These are phyloP conservation scores for Daphoenositta chrysoptera DNA, from an alignment of 2,113 vertebrate species.

Conservation along the genomic window DNA sequence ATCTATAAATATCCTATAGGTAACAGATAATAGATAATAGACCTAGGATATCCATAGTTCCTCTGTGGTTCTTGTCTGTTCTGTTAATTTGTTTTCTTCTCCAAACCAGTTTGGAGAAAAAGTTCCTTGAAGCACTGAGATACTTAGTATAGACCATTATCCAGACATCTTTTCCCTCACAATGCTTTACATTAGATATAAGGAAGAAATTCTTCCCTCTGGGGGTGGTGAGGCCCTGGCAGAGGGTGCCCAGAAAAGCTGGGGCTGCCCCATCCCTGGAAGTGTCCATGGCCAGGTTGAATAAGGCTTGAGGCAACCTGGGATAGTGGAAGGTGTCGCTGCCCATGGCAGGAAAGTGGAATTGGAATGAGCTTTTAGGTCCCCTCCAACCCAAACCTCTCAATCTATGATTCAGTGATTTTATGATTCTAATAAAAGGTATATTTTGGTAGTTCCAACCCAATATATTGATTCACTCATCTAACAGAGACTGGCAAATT, in stretches of 20 bases:
- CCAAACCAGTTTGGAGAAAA: neutral
- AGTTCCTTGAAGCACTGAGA: neutral
- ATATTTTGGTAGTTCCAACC: neutral
- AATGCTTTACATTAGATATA: neutral
- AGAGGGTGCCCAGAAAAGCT: neutral
- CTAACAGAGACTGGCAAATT: neutral
- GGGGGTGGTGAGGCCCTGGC: neutral
- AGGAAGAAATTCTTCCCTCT: neutral
- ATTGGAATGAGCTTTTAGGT: neutral
- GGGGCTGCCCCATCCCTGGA: neutral
- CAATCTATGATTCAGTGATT: neutral
- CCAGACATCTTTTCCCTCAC: neutral
- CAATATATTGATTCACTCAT: neutral
- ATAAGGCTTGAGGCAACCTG: neutral
- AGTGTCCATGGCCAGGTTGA: neutral
- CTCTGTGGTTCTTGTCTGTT: neutral
- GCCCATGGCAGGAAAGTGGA: neutral
- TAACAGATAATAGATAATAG: neutral
- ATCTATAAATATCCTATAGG: neutral
- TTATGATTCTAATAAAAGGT: neutral
- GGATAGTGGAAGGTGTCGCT: accelerated
- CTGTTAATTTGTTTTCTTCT: neutral
- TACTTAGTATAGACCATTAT: neutral
- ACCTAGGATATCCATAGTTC: neutral
- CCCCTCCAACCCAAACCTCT: neutral